A percentile compares a stretch with the other conserved stretches of the same genome.
phyloP scores from a whole-genome alignment of 2,113 vertebrate genomes.

The Fulica atra region DNA sequence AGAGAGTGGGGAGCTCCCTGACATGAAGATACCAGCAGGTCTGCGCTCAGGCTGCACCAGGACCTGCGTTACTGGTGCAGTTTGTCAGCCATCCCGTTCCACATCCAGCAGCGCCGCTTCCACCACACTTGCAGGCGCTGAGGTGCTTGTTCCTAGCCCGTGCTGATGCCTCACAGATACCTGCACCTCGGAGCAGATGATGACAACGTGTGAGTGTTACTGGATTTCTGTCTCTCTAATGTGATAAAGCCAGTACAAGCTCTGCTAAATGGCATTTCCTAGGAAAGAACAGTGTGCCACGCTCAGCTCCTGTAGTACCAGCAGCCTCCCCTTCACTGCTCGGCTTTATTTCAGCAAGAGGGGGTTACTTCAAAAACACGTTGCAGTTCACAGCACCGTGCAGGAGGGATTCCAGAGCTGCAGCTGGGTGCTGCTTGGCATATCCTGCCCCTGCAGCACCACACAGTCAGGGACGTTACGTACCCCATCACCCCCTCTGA shows the following conservation, averaged over 20 bases:
- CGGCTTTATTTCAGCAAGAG: not conserved
- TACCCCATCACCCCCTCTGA: too few species aligned
- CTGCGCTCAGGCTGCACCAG: accelerated
- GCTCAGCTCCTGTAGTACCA: not conserved
- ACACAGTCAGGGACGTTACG: too few species aligned
- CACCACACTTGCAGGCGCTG: not conserved
- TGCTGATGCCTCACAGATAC: not conserved
- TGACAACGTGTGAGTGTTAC: not conserved
- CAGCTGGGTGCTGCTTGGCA: not conserved
- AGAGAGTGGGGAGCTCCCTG: not conserved
- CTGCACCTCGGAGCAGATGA: not conserved
- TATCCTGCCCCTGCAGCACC: too few species aligned
- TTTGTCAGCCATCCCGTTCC: not conserved
- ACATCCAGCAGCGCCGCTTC: not conserved
- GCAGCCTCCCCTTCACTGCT: not conserved
- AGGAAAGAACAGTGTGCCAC: not conserved
- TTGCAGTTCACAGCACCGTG: not conserved
- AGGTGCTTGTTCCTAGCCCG: not conserved
- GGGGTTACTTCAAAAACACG: not conserved
- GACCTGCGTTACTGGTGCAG: accelerated
- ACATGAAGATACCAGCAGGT: accelerated
- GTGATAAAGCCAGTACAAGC: not conserved
- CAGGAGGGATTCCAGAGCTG: not conserved
- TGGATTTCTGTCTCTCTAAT: not conserved
- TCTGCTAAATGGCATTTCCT: not conserved